These are phyloP conservation scores for Hemibagrus guttatus DNA, from an alignment of 2,797 vertebrate genomes.

Conservation along the genomic window DNA sequence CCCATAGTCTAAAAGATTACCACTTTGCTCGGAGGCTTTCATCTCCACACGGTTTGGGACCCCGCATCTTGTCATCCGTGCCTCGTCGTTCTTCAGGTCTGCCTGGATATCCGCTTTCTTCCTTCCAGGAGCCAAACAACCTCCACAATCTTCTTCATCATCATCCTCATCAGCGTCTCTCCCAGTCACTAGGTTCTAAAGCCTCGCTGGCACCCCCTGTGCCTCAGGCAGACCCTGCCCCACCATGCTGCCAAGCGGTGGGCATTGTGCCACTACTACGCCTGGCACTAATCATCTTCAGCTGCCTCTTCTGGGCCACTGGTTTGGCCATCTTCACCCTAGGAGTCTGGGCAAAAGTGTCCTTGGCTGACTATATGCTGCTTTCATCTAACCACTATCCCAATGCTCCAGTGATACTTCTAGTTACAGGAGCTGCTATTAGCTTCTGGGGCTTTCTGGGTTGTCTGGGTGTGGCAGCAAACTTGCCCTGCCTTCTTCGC, in stretches of 20 bases:
- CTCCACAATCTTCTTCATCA: constrained; percentile 62
- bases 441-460: constrained; percentile 88
- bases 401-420: constrained; percentile 80
- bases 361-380: constrained; percentile 81
- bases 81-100: constrained; percentile 72
- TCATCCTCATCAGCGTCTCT: constrained; percentile 65
- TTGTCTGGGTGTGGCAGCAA: constrained; percentile 84
- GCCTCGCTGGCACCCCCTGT: constrained; percentile 75
- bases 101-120: constrained; percentile 70
- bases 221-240: constrained; percentile 59
- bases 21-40: constrained; percentile 70
- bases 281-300: constrained; percentile 84
- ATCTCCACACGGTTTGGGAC: constrained; percentile 66
- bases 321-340: constrained; percentile 84
- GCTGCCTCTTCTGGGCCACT: constrained; percentile 87
- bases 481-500: constrained; percentile 79
- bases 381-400: constrained; percentile 81
- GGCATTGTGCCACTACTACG: constrained; percentile 84
- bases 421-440: constrained; percentile 77
- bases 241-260: constrained; percentile 70
- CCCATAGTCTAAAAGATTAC: constrained; percentile 66
- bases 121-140: constrained; percentile 67
- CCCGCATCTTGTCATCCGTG: constrained; percentile 64
- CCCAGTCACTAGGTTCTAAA: constrained; percentile 71
- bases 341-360: constrained; percentile 85